Base-by-base conservation (phyloP, 2,888 invertebrate genomes). In the Aphidius colemani region DNA sequence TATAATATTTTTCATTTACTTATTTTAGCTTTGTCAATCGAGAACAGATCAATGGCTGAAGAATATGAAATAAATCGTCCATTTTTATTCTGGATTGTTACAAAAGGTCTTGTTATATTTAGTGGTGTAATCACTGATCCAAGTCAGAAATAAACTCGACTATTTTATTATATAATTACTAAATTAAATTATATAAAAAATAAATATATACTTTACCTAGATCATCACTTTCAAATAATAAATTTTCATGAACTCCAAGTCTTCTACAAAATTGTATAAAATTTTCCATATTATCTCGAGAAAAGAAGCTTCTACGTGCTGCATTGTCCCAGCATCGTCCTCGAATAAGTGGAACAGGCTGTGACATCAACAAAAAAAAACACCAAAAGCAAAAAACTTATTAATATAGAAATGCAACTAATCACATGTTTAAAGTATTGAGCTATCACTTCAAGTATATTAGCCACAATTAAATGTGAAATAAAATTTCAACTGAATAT, bases 161-260 rank as follows among this genome's bases (percentile, higher is more conserved):
- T 18, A 18, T 18, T 18, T 18, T 18, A 2, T 2, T 2, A 18
- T 18, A 41, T 7, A 40, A 11, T 30, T 41, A 9, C 30, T 44
- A 8, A 50, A 41, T 18, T 18, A 51, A 9, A 61, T n/a, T 53
- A 40, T 9, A 10, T 7, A n/a, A 11, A 11, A 53, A 13, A 39
- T 53, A 10, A 46, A 60, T 13, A 7, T 50, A 8, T 11, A 6
- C 53, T 74, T 81, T 83, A 94, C 94, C 94, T 72, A 95, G 85
- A 80, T 94, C 94, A 78, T 95, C 94, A 74, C 94, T 94, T 84
- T 95, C 95, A 80, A 95, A 95, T 53, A 95, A 86, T 63, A 94
- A 86, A 82, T 94, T 94, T 81, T 93, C 91, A 75, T 93, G 93
- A 45, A 95, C 93, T 53, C 94, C 94, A 60, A 93, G 87, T 59